Base-by-base conservation (phyloP, 2,113 vertebrate species). In the Trematomus loennbergii region DNA sequence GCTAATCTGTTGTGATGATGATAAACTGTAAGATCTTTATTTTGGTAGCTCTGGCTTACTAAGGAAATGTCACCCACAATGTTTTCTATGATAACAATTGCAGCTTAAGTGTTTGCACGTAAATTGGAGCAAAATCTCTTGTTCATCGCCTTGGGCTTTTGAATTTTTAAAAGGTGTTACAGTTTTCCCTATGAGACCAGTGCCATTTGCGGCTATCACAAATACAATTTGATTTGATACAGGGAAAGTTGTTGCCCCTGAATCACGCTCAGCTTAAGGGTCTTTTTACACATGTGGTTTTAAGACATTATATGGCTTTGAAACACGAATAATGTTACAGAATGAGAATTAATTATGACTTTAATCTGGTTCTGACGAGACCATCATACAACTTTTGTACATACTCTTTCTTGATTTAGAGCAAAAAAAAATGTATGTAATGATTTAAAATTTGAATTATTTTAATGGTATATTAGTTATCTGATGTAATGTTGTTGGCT, bases 401-500 rank as follows among this genome's bases (percentile, higher is more conserved):
- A 87, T 83, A 88, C 40, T 70, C 49, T 53, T 81, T 57, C 50
- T 60, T 75, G 73, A 77, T 89, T 84, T 53, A 49, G 16, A 84
- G 81, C 60, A 82, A 83, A 74, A 85, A 70, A 83, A 76, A 54
- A 5, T 29, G 9, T 69, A 53, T 72, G 75, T 78, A 59, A 76
- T 85, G 70, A 62, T 82, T 88, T 82, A 5, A 74, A 45, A 66
- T 74, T 83, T 71, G 17, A 72, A 59, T 20, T 49, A 55, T 88
- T 86, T 78, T 54, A 72, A 81, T 88, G 74, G 75, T 82, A 57
- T 82, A 48, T 81, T 64, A 17, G 76, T 88, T 50, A 75, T 43
- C 68, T 65, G 81, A 85, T 87, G 80, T 87, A 69, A 73, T 90
- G 88, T 81, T 88, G 80, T 81, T 73, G 67, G 58, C 53, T 45